These are phyloP conservation scores for Zeuzera pyrina DNA, from an alignment of 2,888 invertebrate genomes.

Conservation along the genomic window DNA sequence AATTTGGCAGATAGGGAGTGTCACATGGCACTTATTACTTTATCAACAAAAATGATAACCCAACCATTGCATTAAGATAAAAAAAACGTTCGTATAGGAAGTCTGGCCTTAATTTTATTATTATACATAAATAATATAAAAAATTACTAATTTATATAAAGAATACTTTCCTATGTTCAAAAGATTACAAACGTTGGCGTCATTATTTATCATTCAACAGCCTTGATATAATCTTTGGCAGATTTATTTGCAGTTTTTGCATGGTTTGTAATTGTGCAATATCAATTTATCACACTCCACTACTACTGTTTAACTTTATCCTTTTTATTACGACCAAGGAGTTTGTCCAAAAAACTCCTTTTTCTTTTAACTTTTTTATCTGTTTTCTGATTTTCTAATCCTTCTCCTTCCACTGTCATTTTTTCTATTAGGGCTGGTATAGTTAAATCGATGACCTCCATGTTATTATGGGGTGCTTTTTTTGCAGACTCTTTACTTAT, in stretches of 20 bases:
- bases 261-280: constrained; percentile 31
- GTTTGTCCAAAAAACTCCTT: constrained; percentile 63
- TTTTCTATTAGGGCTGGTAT: constrained; percentile 59
- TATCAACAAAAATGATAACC: constrained; percentile 63
- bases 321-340: constrained; percentile 58
- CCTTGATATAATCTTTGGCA: constrained; percentile 58
- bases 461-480: constrained; percentile 30
- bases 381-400: constrained; percentile 38
- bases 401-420: constrained; percentile 50
- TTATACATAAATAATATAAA: constrained; percentile 34
- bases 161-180: constrained; percentile 24
- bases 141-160: constrained; percentile 8
- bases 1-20: constrained; percentile 60
- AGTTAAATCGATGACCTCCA: constrained; percentile 43
- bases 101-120: constrained; percentile 51
- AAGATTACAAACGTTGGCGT: constrained; percentile 49
- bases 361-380: constrained; percentile 60
- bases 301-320: constrained; percentile 25
- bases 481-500: constrained; percentile 45
- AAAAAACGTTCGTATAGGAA: constrained; percentile 41
- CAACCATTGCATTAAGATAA: constrained; percentile 64
- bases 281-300: constrained; percentile 22
- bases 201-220: constrained; percentile 34
- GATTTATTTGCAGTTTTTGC: constrained; percentile 33
- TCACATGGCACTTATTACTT: constrained; percentile 63